Base-by-base conservation (phyloP, 2,797 vertebrate species). In the Sebastiscus tertius region DNA sequence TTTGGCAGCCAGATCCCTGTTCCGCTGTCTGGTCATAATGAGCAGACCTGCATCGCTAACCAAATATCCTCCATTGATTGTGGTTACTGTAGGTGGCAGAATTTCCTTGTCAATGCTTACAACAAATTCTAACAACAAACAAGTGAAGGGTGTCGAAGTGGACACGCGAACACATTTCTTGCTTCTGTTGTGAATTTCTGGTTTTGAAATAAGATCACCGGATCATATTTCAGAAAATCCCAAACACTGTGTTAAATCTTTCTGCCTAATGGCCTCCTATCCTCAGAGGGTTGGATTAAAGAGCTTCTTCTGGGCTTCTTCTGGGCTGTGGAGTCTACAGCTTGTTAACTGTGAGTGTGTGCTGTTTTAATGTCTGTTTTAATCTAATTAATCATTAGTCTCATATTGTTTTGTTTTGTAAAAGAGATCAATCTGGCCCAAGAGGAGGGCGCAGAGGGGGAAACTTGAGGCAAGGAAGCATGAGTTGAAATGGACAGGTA, bases 221-320 rank as follows among this genome's bases (percentile, higher is more conserved):
- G 81, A 82, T 87, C 82, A 58, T 63, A 69, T 87, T 90, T 88
- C 71, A 86, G 56, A 72, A 65, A 81, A 56, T 78, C 85, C 67
- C 74, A 52, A 82, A 85, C 72, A 68, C 65, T 75, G 82, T 72
- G 82, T 81, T 89, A 84, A 80, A 79, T 88, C 79, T 80, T 80
- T 81, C 75, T 83, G 75, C 71, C 79, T 89, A 88, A 92, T 92
- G 84, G 86, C 72, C 79, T 88, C 55, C 49, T 12, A 62, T 88
- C 85, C 86, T 79, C 72, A 1, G 80, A 84, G 83, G 82, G 79
- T 59, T 76, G 77, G 83, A 88, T 88, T 84, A 86, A 82, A 87
- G 64, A 56, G 73, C 65, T 81, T 82, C 83, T 77, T 77, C 77
- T 65, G 69, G 42, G 73, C 65, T 81, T 82, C 83, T 77, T 77